Evolutionary conservation across 2,113 vertebrate species (phyloP).

Genomic region (Solenodon paradoxus): DNA sequence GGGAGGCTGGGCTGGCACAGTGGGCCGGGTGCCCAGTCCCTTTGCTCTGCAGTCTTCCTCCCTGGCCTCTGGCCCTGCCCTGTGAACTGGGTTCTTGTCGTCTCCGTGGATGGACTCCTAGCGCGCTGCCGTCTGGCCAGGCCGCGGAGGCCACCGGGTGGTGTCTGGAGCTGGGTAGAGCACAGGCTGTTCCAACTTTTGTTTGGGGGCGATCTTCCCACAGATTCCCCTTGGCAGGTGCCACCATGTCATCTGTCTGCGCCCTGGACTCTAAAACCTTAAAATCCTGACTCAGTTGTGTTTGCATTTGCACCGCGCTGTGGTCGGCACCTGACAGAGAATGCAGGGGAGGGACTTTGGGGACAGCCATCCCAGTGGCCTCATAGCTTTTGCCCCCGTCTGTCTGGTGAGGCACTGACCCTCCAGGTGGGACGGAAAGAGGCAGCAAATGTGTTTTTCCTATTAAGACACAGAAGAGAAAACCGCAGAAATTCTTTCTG

Average conservation of each 20-base stretch:
- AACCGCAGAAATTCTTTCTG: neutral
- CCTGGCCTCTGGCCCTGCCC: neutral
- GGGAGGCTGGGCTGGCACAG: neutral
- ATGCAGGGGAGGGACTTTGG: neutral
- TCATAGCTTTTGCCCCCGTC: neutral
- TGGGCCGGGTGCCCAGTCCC: neutral
- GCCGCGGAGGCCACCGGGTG: no score
- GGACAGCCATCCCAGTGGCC: neutral
- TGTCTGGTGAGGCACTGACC: neutral
- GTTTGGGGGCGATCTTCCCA: neutral
- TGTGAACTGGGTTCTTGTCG: neutral
- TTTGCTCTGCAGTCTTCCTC: neutral
- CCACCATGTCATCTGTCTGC: neutral
- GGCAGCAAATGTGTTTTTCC: neutral
- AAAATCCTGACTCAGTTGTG: neutral
- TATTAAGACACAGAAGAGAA: neutral
- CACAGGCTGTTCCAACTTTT: neutral
- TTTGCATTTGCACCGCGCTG: neutral
- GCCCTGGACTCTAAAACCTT: neutral
- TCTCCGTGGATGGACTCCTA: neutral
- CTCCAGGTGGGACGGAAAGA: neutral
- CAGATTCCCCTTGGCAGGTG: neutral
- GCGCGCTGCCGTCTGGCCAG: neutral
- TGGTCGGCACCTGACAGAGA: neutral
- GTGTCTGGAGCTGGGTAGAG: neutral